Conservation (phyloP, 2,888 invertebrate species). For the Drosophila anomelani region DNA sequence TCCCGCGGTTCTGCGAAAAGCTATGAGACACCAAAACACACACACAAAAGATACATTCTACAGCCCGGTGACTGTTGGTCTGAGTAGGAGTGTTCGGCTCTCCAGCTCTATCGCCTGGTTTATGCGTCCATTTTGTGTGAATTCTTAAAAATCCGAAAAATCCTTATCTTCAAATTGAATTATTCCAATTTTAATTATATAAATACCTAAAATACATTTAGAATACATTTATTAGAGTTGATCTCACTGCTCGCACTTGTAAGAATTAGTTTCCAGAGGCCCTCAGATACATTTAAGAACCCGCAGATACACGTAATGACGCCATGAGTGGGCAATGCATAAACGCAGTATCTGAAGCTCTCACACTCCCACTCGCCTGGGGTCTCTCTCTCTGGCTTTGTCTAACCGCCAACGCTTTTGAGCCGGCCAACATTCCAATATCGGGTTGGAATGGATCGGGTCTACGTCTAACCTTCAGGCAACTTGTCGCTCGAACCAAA, state of each 20-base stretch:
- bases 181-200: background rate
- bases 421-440: constrained; percentile 68
- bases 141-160: background rate
- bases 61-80: constrained; percentile 11
- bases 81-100: constrained; percentile 41
- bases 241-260: background rate
- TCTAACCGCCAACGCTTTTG: constrained; percentile 58
- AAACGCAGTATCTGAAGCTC: background rate
- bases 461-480: constrained; percentile 70
- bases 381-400: constrained; percentile 7
- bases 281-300: too few species aligned
- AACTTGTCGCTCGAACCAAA: constrained; percentile 60
- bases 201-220: background rate
- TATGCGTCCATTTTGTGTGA: background rate
- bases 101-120: constrained; percentile 5
- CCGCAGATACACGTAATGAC: background rate
- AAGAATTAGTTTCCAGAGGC: background rate
- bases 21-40: constrained; percentile 41
- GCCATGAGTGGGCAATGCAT: background rate
- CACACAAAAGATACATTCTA: constrained; percentile 15
- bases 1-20: constrained; percentile 43
- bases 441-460: constrained; percentile 46
- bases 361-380: constrained; percentile 13
- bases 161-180: background rate
- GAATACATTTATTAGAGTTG: background rate